Evolutionary conservation across 2,888 invertebrate genomes (phyloP).

Genomic region (Stenolophus ochropezus): DNA sequence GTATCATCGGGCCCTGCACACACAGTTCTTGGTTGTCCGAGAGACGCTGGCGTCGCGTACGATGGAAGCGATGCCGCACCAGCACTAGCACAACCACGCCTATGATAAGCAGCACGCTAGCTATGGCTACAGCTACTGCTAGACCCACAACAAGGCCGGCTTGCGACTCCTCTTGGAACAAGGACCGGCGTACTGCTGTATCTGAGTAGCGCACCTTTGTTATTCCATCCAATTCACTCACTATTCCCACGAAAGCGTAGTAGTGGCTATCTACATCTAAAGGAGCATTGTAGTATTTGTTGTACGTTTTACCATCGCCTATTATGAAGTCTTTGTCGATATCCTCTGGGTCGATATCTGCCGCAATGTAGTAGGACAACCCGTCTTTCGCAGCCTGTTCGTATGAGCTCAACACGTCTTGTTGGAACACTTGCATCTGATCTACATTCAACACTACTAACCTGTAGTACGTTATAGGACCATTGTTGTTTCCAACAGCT

Average conservation of each 20-base stretch:
- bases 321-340: conserved; percentile 82
- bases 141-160: conserved; percentile 66
- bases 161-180: conserved; percentile 62
- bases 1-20: conserved; percentile 86
- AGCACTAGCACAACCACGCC: conserved; percentile 80
- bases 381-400: conserved; percentile 81
- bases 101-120: conserved; percentile 79
- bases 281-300: conserved; percentile 86
- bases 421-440: conserved; percentile 79
- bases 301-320: conserved; percentile 85
- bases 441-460: conserved; percentile 83
- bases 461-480: conserved; percentile 85
- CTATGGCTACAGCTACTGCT: conserved; percentile 83
- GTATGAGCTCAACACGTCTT: conserved; percentile 79
- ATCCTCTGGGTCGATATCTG: conserved; percentile 82
- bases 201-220: conserved; percentile 80
- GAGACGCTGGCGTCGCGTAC: conserved; percentile 72
- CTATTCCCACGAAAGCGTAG: conserved; percentile 82
- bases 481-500: conserved; percentile 83
- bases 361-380: conserved; percentile 87
- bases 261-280: conserved; percentile 79
- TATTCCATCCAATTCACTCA: conserved; percentile 80
- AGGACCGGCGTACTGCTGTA: conserved; percentile 77
- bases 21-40: conserved; percentile 82
- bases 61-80: conserved; percentile 74